Evolutionary conservation across 1,140 invertebrate genomes (phyloP).

Genomic region (Eupristina koningsbergeri): DNA sequence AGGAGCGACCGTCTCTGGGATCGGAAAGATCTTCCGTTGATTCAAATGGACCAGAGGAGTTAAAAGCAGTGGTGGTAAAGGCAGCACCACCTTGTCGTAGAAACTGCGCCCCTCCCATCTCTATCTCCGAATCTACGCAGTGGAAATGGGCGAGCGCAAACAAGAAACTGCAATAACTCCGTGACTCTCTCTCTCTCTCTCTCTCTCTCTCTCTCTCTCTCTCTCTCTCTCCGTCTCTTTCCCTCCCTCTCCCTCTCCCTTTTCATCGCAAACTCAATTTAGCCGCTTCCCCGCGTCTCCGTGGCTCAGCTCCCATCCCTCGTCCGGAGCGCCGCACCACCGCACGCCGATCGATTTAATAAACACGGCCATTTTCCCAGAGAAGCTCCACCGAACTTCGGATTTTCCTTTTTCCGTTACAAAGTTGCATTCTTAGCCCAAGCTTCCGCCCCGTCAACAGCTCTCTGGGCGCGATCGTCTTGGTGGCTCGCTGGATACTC

Average conservation of each 20-base stretch:
- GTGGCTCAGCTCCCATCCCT: neutral
- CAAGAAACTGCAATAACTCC: slow-evolving; percentile 24
- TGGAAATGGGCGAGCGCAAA: slow-evolving; percentile 5
- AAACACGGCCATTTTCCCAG: slow-evolving; percentile 67
- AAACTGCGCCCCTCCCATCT: neutral
- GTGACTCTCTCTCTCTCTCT: slow-evolving; percentile 3
- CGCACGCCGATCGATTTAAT: slow-evolving; percentile 68
- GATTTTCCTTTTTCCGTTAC: neutral
- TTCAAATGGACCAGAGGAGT: neutral
- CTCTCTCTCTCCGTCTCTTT: slow-evolving; percentile 30
- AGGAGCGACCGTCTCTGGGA: neutral
- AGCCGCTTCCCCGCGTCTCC: too few relatives aligned
- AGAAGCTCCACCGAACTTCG: slow-evolving; percentile 16
- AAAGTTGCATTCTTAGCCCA: neutral
- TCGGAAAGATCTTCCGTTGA: slow-evolving; percentile 7
- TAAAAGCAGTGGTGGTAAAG: neutral
- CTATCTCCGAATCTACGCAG: neutral
- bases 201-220: slow-evolving; percentile 16
- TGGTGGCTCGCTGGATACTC: too few relatives aligned
- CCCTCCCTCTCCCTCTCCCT: slow-evolving; percentile 9
- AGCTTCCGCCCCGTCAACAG: neutral
- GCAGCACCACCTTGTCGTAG: neutral
- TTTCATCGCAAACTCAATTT: slow-evolving; percentile 40
- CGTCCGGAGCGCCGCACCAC: slow-evolving; percentile 8
- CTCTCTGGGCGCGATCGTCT: neutral